These are phyloP conservation scores for Entosphenus tridentatus DNA, from an alignment of 2,113 vertebrate genomes.

Conservation along the genomic window DNA sequence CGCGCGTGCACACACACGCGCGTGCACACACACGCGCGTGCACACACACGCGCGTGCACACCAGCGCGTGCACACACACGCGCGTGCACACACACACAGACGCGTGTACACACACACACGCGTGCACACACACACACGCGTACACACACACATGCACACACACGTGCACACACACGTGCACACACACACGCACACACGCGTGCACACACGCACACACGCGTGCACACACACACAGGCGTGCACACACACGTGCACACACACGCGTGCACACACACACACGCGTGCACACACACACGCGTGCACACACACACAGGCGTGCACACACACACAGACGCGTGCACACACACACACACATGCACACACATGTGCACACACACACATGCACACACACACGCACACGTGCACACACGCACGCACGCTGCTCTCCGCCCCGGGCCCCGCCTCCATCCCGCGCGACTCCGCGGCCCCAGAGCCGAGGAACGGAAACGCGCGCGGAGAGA, in stretches of 20 bases:
- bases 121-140: not conserved
- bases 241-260: not conserved
- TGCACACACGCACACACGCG: not conserved
- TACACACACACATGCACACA: not conserved
- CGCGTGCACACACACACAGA: not conserved
- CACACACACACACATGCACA: too few relatives aligned
- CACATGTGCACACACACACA: too few relatives aligned
- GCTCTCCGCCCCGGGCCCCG: too few relatives aligned
- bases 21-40: not conserved
- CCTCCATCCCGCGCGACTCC: too few relatives aligned
- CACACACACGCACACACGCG: not conserved
- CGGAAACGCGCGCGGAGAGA: too few relatives aligned
- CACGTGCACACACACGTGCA: not conserved
- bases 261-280: not conserved
- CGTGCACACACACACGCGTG: not conserved
- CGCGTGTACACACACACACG: not conserved
- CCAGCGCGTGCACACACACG: not conserved
- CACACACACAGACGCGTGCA: too few relatives aligned
- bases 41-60: constrained; percentile 1
- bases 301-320: not conserved
- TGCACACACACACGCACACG: too few relatives aligned
- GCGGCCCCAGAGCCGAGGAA: too few relatives aligned
- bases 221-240: not conserved
- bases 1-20: not conserved
- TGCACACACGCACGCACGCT: too few relatives aligned